Conservation (phyloP, 2,797 vertebrate genomes). For the Acropternis orthonyx region DNA sequence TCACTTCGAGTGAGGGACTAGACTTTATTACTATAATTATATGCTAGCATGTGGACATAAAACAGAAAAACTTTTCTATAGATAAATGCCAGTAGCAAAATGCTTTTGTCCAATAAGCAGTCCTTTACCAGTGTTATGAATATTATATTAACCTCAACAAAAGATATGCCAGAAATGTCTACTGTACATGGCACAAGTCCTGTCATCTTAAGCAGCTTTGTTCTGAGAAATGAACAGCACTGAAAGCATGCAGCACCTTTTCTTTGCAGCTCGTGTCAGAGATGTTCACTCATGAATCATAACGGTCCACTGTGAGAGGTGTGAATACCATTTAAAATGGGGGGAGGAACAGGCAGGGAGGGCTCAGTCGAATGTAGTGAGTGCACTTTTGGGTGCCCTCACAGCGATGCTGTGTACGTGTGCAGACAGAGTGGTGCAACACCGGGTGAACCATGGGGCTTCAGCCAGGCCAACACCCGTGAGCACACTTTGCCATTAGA, state of each 20-base stretch:
- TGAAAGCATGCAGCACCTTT: not conserved
- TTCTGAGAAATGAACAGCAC: not conserved
- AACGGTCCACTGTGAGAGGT: rapidly evolving
- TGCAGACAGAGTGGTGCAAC: rapidly evolving
- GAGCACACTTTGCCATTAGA: not conserved
- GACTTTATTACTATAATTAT: slow-evolving; percentile 78
- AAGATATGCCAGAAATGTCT: slow-evolving; percentile 50
- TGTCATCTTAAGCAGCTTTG: slow-evolving; percentile 35
- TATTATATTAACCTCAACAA: slow-evolving; percentile 68
- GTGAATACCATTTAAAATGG: not conserved
- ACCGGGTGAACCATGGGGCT: rapidly evolving
- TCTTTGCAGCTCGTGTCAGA: not conserved
- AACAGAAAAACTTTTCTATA: slow-evolving; percentile 79
- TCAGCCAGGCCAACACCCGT: rapidly evolving
- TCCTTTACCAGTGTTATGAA: slow-evolving; percentile 68
- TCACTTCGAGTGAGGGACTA: slow-evolving; percentile 70
- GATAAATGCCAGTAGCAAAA: slow-evolving; percentile 78
- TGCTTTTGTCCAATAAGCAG: slow-evolving; percentile 72
- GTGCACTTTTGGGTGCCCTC: not conserved
- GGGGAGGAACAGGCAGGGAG: not conserved
- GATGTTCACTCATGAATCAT: not conserved
- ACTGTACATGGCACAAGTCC: not conserved
- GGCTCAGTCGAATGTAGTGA: not conserved
- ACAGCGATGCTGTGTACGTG: not conserved
- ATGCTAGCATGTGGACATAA: slow-evolving; percentile 80